Conservation (phyloP, 92 coral and sea anemone genomes). For the Metridium senile region DNA sequence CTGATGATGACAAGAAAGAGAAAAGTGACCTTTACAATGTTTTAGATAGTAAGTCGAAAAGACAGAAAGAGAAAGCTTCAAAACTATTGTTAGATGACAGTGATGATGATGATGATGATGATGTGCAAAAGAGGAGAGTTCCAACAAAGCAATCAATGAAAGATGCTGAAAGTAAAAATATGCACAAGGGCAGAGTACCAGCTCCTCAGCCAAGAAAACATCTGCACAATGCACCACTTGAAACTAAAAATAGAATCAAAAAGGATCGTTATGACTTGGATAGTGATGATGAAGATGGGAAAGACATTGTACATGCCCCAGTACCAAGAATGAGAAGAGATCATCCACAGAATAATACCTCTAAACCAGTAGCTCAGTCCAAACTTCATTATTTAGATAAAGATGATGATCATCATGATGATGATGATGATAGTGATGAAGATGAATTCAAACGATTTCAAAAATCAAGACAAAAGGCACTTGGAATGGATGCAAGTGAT, state of each 20-base stretch:
- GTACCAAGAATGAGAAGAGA: conserved; percentile 16
- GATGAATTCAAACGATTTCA: not conserved
- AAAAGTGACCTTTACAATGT: not conserved
- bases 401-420: conserved; percentile 41
- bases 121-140: not conserved
- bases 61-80: not conserved
- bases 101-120: not conserved
- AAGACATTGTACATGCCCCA: not conserved
- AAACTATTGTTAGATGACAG: conserved; percentile 3
- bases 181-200: conserved; percentile 10
- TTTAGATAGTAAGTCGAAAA: not conserved
- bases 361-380: not conserved
- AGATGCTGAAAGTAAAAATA: not conserved
- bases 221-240: not conserved
- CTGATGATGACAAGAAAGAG: not conserved
- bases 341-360: not conserved
- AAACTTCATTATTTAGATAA: conserved; percentile 14
- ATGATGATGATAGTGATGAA: conserved; percentile 34
- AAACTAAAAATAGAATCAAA: not conserved
- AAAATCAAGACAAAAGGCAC: not conserved
- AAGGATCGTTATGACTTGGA: not conserved
- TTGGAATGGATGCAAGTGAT: not conserved
- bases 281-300: conserved; percentile 1
- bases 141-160: not conserved
- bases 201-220: conserved; percentile 25